phyloP scores from a whole-genome alignment of 2,797 vertebrate species.

The Threskiornis aethiopicus region DNA sequence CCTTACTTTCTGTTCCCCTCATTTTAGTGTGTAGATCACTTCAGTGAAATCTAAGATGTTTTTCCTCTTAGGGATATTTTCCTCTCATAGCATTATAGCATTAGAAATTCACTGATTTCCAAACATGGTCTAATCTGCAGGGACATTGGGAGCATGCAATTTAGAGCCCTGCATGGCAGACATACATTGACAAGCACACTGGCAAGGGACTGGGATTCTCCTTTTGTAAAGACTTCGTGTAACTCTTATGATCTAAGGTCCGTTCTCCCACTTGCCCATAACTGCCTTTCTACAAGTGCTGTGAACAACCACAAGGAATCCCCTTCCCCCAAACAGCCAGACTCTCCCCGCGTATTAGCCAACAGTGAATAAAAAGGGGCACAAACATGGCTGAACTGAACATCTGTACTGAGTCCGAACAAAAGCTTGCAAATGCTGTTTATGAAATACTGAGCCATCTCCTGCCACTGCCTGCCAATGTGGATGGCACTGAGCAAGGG shows the following conservation, averaged over 20 bases:
- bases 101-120: background rate
- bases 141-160: rapidly evolving
- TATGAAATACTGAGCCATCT: background rate
- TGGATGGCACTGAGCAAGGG: background rate
- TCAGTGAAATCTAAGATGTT: background rate
- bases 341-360: background rate
- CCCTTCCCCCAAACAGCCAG: background rate
- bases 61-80: background rate
- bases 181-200: background rate
- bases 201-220: background rate
- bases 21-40: background rate
- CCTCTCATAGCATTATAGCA: background rate
- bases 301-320: background rate
- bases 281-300: background rate
- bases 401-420: background rate
- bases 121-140: background rate
- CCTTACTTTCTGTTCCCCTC: background rate
- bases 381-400: background rate
- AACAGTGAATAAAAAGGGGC: background rate
- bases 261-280: background rate
- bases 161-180: background rate
- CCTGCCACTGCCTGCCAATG: constrained; percentile 19
- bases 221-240: background rate
- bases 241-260: background rate
- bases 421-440: constrained; percentile 22